These are phyloP conservation scores for Grallaria varia DNA, from an alignment of 2,113 vertebrate species.

Conservation along the genomic window DNA sequence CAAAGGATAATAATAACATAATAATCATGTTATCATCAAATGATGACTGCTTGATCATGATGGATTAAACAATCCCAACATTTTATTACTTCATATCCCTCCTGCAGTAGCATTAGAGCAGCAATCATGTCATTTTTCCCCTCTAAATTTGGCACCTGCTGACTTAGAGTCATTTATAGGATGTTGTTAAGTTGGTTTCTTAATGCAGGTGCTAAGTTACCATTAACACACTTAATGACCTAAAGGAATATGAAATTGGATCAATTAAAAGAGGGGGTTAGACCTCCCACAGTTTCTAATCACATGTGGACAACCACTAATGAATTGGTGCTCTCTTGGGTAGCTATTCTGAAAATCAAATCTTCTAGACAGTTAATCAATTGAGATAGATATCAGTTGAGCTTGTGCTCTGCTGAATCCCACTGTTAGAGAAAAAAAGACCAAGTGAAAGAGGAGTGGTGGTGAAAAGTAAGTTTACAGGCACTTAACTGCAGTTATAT, in stretches of 20 bases:
- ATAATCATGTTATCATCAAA: slow-evolving; percentile 60
- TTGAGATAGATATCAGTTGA: slow-evolving; percentile 55
- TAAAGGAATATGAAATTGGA: slow-evolving; percentile 54
- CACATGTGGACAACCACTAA: slow-evolving; percentile 56
- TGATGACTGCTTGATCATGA: slow-evolving; percentile 61
- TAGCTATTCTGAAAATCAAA: slow-evolving; percentile 48
- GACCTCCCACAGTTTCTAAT: slow-evolving; percentile 51
- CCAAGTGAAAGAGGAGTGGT: background rate
- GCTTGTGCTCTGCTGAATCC: slow-evolving; percentile 1
- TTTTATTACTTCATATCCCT: slow-evolving; percentile 61
- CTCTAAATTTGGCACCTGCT: slow-evolving; percentile 53
- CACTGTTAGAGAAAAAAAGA: background rate
- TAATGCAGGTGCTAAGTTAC: slow-evolving; percentile 36
- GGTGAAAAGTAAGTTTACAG: background rate
- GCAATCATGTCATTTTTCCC: slow-evolving; percentile 17
- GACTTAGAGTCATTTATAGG: slow-evolving; percentile 44
- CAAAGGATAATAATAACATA: slow-evolving; percentile 58
- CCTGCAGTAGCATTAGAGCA: slow-evolving; percentile 36
- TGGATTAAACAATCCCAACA: slow-evolving; percentile 65
- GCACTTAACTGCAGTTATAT: background rate
- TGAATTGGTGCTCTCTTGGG: slow-evolving; percentile 54
- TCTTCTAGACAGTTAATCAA: slow-evolving; percentile 62
- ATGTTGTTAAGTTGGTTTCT: slow-evolving; percentile 46
- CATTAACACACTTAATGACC: slow-evolving; percentile 58
- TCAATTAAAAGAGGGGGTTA: slow-evolving; percentile 56